A percentile compares a stretch with the other conserved stretches of the same genome.
Evolutionary conservation across 1,140 invertebrate genomes (phyloP).

Genomic region (Drosophila suzukii): DNA sequence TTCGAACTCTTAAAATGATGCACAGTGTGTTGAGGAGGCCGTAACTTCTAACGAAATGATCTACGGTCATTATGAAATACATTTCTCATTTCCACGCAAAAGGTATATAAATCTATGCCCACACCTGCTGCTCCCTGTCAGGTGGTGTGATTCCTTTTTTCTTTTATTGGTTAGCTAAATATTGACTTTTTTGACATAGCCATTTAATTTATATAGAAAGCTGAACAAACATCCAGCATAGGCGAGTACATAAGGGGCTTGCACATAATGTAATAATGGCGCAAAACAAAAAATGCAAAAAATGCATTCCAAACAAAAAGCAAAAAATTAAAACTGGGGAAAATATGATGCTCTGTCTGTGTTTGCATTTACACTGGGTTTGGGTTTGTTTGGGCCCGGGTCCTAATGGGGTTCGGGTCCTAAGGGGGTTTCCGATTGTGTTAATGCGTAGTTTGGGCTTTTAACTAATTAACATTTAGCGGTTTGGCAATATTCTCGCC

Average conservation of each 20-base stretch:
- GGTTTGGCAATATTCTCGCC: conserved; percentile 64
- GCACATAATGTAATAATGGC: conserved; percentile 61
- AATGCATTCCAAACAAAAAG: conserved; percentile 50
- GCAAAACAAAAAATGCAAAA: conserved; percentile 41
- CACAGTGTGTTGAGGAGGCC: conserved; percentile 12
- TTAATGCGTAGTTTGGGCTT: conserved; percentile 73
- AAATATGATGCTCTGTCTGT: conserved; percentile 41
- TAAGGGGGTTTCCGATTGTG: conserved; percentile 26
- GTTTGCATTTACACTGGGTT: conserved; percentile 31
- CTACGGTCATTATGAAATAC: conserved; percentile 18
- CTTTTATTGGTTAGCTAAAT: conserved; percentile 65
- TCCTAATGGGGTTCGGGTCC: conserved; percentile 10
- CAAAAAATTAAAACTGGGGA: conserved; percentile 53
- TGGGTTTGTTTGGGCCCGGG: conserved; percentile 20
- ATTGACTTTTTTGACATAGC: conserved; percentile 48
- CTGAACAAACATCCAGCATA: conserved; percentile 23
- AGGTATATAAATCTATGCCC: conserved; percentile 6
- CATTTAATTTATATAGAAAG: conserved; percentile 38
- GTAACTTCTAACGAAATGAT: conserved; percentile 31
- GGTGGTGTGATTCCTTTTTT: conserved; percentile 26
- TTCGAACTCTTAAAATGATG: conserved; percentile 1
- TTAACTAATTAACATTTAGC: conserved; percentile 84
- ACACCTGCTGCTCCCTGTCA: conserved; percentile 2
- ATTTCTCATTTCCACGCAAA: conserved; percentile 15
- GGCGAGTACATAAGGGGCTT: conserved; percentile 21